phyloP scores from a whole-genome alignment of 2,888 invertebrate genomes.

The Meiosimyza platycephala region DNA sequence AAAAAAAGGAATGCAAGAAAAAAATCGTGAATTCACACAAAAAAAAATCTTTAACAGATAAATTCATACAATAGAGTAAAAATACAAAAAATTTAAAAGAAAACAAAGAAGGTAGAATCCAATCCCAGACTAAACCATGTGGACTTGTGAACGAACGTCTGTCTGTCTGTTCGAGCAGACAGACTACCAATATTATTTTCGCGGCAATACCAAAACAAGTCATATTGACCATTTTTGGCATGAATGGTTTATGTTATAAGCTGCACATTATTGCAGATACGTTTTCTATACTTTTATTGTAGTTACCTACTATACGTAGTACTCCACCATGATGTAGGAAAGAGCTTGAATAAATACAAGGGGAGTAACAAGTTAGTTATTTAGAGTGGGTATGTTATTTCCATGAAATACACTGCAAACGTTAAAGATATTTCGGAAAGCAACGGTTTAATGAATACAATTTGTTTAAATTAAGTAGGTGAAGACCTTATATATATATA shows the following conservation, averaged over 20 bases:
- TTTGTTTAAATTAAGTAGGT: too few relatives aligned
- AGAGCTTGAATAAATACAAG: too few relatives aligned
- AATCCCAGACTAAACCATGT: neutral
- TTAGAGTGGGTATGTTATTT: too few relatives aligned
- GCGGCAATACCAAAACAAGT: constrained; percentile 49
- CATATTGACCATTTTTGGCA: constrained; percentile 58
- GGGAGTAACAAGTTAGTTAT: too few relatives aligned
- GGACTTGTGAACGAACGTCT: neutral
- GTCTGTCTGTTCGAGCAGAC: constrained; percentile 6
- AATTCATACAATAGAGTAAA: constrained; percentile 23
- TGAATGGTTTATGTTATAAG: constrained; percentile 32
- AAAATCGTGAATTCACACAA: constrained; percentile 16
- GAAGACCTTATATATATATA: too few relatives aligned
- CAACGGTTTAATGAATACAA: too few relatives aligned
- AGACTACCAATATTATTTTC: constrained; percentile 44
- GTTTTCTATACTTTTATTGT: neutral
- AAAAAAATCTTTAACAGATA: constrained; percentile 21
- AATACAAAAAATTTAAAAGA: neutral
- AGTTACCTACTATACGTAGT: too few relatives aligned
- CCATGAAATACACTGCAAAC: too few relatives aligned
- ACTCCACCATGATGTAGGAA: too few relatives aligned
- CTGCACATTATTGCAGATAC: constrained; percentile 7
- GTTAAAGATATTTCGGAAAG: too few relatives aligned
- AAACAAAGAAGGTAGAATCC: constrained; percentile 10
- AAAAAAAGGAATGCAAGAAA: neutral